Evolutionary conservation across 2,888 invertebrate species (phyloP), one percentile per base, ranked within the genome.

Genomic region (Priocnemis perturbator): DNA sequence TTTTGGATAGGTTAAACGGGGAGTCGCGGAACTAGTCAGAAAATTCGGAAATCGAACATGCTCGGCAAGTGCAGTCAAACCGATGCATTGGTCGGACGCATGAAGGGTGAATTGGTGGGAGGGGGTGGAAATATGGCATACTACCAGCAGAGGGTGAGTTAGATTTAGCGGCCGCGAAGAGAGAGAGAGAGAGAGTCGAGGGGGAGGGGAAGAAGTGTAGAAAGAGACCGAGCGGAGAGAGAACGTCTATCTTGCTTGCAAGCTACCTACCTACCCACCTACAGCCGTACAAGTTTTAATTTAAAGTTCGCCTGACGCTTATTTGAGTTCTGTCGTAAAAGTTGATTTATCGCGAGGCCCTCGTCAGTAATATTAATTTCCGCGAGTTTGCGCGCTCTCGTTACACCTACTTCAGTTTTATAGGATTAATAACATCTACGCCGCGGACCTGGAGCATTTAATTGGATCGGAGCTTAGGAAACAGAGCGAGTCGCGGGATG

Each of bases 291-390:
- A 72, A 76, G 70, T 74, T 77, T 77, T 76, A 74, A 80, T 80
- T 71, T 76, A 73, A 80, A 80, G 69, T 78, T 78, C 58, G 56
- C 30, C 48, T 60, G 60, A 74, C 78, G 64, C 75, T 80, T 80
- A 80, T 78, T 78, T 69, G 74, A 74, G 67, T 73, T 80, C 67
- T 61, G 71, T 74, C 80, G 76, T 80, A 80, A 80, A 80, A 80
- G 76, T 76, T 80, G 78, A 80, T 80, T 80, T 74, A 80, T 78
- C 71, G 76, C 64, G 65, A 65, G 72, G 55, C 26, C 67, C 73
- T 71, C 73, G 73, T 64, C 77, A 45, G 76, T 69, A 76, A 80
- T 80, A 80, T 80, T 80, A 80, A 80, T 78, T 66, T 64, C 58
- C 53, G 57, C 23, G 21, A 37, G 55, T 73, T 73, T 73, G 69